A percentile compares a stretch with the other conserved stretches of the same genome.
phyloP scores from a whole-genome alignment of 1,140 invertebrate genomes.

The Adelges cooleyi region DNA sequence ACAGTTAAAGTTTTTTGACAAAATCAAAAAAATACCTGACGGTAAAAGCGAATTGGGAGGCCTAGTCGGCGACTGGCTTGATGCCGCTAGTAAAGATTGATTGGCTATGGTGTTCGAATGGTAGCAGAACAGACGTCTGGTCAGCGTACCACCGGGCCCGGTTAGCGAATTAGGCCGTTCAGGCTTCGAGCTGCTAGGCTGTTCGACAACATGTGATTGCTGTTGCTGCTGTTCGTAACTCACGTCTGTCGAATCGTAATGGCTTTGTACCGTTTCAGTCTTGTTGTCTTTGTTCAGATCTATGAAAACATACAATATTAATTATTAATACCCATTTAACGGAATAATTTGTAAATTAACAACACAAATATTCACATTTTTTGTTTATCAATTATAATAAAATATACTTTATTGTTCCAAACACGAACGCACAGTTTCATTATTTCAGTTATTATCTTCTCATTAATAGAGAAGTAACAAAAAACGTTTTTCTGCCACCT shows the following conservation, averaged over 20 bases:
- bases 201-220: neutral
- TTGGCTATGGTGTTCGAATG: constrained; percentile 29
- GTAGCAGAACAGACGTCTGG: constrained; percentile 30
- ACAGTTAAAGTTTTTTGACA: neutral
- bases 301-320: neutral
- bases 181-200: constrained; percentile 29
- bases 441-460: no score
- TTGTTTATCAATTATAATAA: no score
- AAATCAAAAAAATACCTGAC: neutral
- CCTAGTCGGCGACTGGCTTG: constrained; percentile 9
- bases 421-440: no score
- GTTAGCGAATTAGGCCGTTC: constrained; percentile 30
- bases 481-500: no score
- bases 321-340: neutral
- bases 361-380: no score
- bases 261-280: constrained; percentile 18
- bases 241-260: constrained; percentile 4
- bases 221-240: constrained; percentile 10
- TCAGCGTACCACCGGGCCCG: constrained; percentile 22
- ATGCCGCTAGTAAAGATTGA: neutral
- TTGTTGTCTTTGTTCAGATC: constrained; percentile 26
- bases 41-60: constrained; percentile 15
- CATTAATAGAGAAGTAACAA: no score
- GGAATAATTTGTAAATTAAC: no score
- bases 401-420: no score